A percentile compares a stretch with the other conserved stretches of the same genome.
phyloP scores from a whole-genome alignment of 2,888 invertebrate genomes.

The Leptinotarsa haldemani region DNA sequence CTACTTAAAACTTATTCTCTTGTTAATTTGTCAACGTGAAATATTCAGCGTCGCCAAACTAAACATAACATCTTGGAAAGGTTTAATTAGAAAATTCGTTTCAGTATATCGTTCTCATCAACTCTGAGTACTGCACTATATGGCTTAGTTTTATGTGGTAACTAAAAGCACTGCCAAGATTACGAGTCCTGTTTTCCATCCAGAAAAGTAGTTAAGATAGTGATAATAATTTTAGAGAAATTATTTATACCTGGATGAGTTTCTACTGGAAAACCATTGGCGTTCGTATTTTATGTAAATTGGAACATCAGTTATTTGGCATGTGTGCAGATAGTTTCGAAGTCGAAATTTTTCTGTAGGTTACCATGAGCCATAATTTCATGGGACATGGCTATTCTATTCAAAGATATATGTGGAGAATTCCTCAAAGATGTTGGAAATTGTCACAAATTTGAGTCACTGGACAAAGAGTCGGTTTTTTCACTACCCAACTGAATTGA shows the following conservation, averaged over 20 bases:
- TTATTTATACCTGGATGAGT: conserved; percentile 28
- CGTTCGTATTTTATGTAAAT: neutral
- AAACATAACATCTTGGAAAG: neutral
- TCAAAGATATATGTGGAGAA: too few relatives aligned
- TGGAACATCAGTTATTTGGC: too few relatives aligned
- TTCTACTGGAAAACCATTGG: conserved; percentile 1
- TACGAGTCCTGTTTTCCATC: conserved; percentile 47
- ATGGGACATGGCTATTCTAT: too few relatives aligned
- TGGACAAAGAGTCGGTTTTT: too few relatives aligned
- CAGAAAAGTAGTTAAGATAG: conserved; percentile 43
- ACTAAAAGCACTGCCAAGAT: conserved; percentile 35
- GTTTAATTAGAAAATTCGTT: conserved; percentile 6
- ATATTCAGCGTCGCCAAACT: neutral
- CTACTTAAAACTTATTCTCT: too few relatives aligned
- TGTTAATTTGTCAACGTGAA: neutral
- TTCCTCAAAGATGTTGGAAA: too few relatives aligned
- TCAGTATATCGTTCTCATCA: conserved; percentile 1
- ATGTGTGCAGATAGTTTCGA: too few relatives aligned
- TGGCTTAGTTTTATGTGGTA: conserved; percentile 18
- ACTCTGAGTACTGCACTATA: conserved; percentile 3
- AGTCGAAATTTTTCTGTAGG: too few relatives aligned
- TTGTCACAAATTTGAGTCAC: too few relatives aligned
- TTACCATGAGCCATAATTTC: too few relatives aligned
- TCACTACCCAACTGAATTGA: too few relatives aligned
- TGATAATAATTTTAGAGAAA: conserved; percentile 37